These are phyloP conservation scores for Siniperca scherzeri DNA, from an alignment of 2,797 vertebrate genomes.

Conservation along the genomic window DNA sequence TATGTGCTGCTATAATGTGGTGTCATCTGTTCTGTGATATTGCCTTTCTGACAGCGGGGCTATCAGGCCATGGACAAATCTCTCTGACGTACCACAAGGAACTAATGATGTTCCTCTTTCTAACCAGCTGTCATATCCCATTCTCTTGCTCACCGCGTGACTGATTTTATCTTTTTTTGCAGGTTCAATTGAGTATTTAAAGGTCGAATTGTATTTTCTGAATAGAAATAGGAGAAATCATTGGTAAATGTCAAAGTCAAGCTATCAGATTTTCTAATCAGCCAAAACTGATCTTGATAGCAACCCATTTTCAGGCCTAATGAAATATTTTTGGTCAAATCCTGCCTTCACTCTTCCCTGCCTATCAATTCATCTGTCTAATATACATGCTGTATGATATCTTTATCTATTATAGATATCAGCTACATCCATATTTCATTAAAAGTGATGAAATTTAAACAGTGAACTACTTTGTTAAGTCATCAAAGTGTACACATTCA, in stretches of 20 bases:
- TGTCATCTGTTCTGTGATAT: slow-evolving; percentile 76
- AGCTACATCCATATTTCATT: slow-evolving; percentile 44
- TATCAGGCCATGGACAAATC: slow-evolving; percentile 75
- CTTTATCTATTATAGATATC: slow-evolving; percentile 42
- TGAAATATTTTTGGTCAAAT: slow-evolving; percentile 59
- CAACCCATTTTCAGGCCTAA: slow-evolving; percentile 41
- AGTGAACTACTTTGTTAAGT: slow-evolving; percentile 24
- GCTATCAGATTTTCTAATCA: slow-evolving; percentile 69
- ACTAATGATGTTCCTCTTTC: slow-evolving; percentile 75
- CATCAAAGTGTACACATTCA: slow-evolving; percentile 10
- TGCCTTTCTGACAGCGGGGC: slow-evolving; percentile 75
- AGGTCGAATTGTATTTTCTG: slow-evolving; percentile 75
- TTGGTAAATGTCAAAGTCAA: slow-evolving; percentile 73
- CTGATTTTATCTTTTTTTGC: slow-evolving; percentile 71
- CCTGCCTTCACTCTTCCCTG: slow-evolving; percentile 16
- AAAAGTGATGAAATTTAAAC: slow-evolving; percentile 39
- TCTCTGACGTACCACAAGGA: slow-evolving; percentile 66
- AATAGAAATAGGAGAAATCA: slow-evolving; percentile 55
- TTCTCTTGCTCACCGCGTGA: slow-evolving; percentile 63
- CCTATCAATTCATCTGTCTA: slow-evolving; percentile 40
- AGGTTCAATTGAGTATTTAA: slow-evolving; percentile 80
- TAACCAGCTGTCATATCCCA: slow-evolving; percentile 76
- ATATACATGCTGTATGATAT: slow-evolving; percentile 16
- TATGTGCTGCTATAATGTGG: slow-evolving; percentile 73
- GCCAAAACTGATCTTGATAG: slow-evolving; percentile 49